Percentiles rank a stretch among this genome's conserved stretches.
phyloP scores from a whole-genome alignment of 2,113 vertebrate genomes.

The Phalacrocorax carbo region DNA sequence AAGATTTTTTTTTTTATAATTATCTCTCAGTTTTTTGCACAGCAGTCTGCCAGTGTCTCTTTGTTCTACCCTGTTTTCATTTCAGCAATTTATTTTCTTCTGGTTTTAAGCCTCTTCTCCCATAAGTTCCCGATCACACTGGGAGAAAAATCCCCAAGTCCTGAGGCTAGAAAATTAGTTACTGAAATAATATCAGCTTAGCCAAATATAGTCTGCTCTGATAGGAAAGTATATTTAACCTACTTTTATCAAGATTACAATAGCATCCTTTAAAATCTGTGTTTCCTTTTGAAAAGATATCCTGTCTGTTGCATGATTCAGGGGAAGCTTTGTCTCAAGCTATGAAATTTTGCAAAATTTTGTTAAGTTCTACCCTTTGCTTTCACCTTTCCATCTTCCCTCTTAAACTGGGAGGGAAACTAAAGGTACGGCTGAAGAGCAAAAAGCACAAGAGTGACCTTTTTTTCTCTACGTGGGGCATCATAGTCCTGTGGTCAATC shows the following conservation, averaged over 20 bases:
- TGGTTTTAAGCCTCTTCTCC: neutral
- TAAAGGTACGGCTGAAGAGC: neutral
- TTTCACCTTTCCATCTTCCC: neutral
- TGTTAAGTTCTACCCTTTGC: neutral
- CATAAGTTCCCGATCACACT: neutral
- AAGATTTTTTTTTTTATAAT: neutral
- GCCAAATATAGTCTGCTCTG: neutral
- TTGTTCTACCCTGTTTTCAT: constrained; percentile 15
- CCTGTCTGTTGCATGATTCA: neutral
- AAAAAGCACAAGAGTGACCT: neutral
- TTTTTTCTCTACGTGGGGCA: neutral
- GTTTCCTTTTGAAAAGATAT: neutral
- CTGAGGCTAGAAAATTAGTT: neutral
- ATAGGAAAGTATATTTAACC: neutral
- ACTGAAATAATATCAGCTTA: neutral
- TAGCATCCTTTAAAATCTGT: neutral
- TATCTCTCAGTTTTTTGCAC: constrained; percentile 1
- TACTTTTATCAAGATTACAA: neutral
- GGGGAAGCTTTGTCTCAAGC: neutral
- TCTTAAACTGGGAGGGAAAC: neutral
- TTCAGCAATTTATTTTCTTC: neutral
- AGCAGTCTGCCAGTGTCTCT: neutral
- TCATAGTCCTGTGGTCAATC: neutral
- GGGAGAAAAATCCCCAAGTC: neutral
- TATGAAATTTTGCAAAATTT: neutral